Percentiles rank a stretch among this genome's conserved stretches.
Evolutionary conservation across 2,888 invertebrate genomes (phyloP).

Genomic region (Linhomoeus sp.): DNA sequence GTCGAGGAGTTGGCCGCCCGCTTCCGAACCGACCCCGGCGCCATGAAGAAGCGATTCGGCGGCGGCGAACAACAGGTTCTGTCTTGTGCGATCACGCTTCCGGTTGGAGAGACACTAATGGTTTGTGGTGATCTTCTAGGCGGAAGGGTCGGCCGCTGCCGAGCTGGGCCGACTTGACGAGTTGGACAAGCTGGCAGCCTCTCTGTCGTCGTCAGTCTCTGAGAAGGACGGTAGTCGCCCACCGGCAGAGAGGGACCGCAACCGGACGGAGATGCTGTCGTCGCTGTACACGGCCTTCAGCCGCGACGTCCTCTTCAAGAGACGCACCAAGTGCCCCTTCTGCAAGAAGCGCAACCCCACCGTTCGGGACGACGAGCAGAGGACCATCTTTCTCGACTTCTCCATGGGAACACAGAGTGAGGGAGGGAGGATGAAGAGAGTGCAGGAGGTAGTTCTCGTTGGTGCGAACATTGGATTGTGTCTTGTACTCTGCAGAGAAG

Average conservation of each 20-base stretch:
- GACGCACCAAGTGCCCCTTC: slow-evolving; percentile 16
- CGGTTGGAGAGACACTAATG: too few species aligned
- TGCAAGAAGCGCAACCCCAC: slow-evolving; percentile 19
- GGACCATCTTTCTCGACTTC: slow-evolving; percentile 19
- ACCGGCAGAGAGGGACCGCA: neutral
- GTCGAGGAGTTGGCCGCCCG: slow-evolving; percentile 8
- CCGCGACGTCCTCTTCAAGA: slow-evolving; percentile 10
- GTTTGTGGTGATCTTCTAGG: too few species aligned
- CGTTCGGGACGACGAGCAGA: slow-evolving; percentile 16
- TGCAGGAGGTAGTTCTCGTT: neutral
- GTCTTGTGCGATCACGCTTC: too few species aligned
- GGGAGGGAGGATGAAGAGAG: slow-evolving; percentile 6
- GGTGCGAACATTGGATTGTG: neutral
- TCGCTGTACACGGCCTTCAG: neutral
- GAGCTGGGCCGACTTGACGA: too few species aligned
- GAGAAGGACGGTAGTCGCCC: too few species aligned
- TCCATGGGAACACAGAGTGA: slow-evolving; percentile 3
- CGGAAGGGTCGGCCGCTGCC: too few species aligned
- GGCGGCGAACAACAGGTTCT: too few species aligned
- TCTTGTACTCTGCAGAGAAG: too few species aligned
- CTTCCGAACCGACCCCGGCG: neutral
- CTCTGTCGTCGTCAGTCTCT: neutral
- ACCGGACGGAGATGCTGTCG: too few species aligned
- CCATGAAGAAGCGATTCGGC: too few species aligned
- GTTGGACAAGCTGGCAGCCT: too few species aligned